Evolutionary conservation across 2,797 vertebrate species (phyloP), one percentile per base, ranked within the genome.

Genomic region (Alfaro cultratus): DNA sequence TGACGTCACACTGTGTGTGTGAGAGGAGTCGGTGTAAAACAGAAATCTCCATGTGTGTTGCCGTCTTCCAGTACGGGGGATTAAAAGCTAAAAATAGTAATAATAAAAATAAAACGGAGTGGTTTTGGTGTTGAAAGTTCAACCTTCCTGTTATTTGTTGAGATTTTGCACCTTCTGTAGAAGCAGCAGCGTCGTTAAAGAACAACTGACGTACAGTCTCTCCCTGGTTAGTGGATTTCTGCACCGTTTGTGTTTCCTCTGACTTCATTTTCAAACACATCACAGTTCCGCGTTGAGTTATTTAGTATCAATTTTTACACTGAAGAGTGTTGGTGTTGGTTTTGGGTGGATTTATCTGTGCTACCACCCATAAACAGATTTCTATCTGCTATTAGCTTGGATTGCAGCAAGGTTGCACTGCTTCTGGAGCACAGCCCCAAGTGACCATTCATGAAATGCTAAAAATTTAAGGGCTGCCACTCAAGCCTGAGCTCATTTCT

Each of bases 391-490:
- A 36, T 51, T 26, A n/a, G n/a, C 15, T 31, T 43, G 53, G 26
- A 41, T 77, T 21, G 49, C 23, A 16, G 11, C 3, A 26, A 68
- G 64, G 31, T 45, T n/a, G 13, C 39, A 15, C 39, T n/a, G 29
- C 31, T 36, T n/a, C 41, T 49, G 21, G 60, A 64, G 29, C 21
- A 23, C 23, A 49, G 26, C 6, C 45, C 29, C 47, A 77, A 31
- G 23, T 29, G 55, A 10, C 31, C 43, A 4, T 12, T 62, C 29
- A 78, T 43, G n/a, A 51, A 57, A 71, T 8, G 18, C 49, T 18
- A 45, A 43, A 68, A 68, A 51, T 51, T n/a, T 73, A 31, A 64
- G 18, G 43, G 31, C n/a, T 79, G 55, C 43, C 55, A 41, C 34
- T 67, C 71, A 57, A 21, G 29, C n/a, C 11, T 45, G 10, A 11